phyloP scores from a whole-genome alignment of 2,113 vertebrate genomes.

The Hippocampus abdominalis region DNA sequence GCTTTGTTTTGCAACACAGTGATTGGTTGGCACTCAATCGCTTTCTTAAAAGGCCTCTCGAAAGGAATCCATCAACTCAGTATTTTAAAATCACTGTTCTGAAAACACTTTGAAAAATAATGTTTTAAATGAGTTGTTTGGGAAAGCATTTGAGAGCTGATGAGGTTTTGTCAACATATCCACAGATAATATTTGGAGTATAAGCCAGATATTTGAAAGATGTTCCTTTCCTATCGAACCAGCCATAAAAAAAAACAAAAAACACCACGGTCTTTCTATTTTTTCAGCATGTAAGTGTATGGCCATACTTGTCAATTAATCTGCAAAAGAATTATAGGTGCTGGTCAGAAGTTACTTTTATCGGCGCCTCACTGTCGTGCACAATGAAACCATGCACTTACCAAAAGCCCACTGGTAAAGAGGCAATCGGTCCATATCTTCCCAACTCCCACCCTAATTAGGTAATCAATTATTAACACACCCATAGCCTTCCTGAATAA shows the following conservation, averaged over 20 bases:
- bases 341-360: conserved; percentile 56
- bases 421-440: conserved; percentile 57
- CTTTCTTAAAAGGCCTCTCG: conserved; percentile 57
- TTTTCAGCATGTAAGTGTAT: background rate
- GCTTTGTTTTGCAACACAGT: conserved; percentile 55
- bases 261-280: background rate
- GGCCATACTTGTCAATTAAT: conserved; percentile 16
- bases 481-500: conserved; percentile 73
- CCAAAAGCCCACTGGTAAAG: conserved; percentile 73
- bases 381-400: conserved; percentile 71
- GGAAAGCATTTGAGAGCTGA: background rate
- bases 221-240: background rate
- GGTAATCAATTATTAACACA: conserved; percentile 73
- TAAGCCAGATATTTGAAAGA: background rate
- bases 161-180: background rate
- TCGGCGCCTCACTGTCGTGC: conserved; percentile 64
- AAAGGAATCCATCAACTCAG: conserved; percentile 36
- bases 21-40: conserved; percentile 53
- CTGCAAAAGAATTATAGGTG: conserved; percentile 40
- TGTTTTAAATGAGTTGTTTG: background rate
- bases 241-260: background rate
- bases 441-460: conserved; percentile 67
- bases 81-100: conserved; percentile 43
- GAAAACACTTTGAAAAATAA: background rate
- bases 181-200: background rate